A percentile compares a stretch with the other conserved stretches of the same genome.
Evolutionary conservation across 2,113 vertebrate genomes (phyloP).

Genomic region (Seriola rivoliana): DNA sequence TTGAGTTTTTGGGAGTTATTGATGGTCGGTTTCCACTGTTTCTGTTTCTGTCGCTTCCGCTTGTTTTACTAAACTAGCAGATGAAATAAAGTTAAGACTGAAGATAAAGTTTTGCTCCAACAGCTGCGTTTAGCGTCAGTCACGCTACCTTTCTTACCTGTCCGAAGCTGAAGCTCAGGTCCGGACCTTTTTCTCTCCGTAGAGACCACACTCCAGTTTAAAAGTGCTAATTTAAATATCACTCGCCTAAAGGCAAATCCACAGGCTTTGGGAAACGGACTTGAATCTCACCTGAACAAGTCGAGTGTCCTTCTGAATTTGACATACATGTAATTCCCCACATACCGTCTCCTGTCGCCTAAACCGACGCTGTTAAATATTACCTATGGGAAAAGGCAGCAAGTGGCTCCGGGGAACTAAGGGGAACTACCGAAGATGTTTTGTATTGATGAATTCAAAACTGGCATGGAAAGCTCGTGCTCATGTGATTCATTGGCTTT

Average conservation of each 20-base stretch:
- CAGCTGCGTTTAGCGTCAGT: neutral
- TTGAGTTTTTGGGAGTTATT: constrained; percentile 19
- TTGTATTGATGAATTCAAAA: neutral
- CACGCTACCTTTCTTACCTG: constrained; percentile 56
- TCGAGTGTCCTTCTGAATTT: neutral
- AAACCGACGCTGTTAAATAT: fast-evolving
- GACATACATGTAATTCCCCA: neutral
- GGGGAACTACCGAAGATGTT: neutral
- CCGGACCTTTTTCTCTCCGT: neutral
- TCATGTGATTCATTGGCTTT: neutral
- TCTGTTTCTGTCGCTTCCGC: neutral
- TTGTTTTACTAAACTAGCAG: fast-evolving
- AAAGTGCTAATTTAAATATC: neutral
- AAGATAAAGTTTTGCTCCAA: neutral
- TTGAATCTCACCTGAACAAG: neutral
- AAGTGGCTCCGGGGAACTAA: neutral
- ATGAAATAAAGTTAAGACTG: fast-evolving
- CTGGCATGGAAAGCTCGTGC: neutral
- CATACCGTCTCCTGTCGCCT: too few relatives aligned
- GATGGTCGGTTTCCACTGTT: neutral
- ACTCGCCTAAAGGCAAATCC: neutral
- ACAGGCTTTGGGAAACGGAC: fast-evolving
- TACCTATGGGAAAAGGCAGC: too few relatives aligned
- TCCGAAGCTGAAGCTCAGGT: neutral
- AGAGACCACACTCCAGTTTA: neutral